Base-by-base conservation (phyloP, 2,888 invertebrate genomes). In the Meandrusa payeni region DNA sequence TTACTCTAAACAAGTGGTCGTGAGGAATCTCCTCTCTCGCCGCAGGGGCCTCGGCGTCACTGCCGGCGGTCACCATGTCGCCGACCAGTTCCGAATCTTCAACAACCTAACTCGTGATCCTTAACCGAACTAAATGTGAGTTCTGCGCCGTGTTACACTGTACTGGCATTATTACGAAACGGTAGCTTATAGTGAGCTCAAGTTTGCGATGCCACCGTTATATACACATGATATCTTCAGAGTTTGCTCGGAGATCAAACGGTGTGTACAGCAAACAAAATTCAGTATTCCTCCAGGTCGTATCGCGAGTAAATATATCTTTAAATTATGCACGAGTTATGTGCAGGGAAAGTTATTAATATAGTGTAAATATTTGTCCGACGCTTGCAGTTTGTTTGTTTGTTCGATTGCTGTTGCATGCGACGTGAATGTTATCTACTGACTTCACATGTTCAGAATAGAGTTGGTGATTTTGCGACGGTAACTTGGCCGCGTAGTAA, bases 1-100 rank as follows among this genome's bases (percentile, higher is more conserved):
- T 86, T 22, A 86, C 83, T 51, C 66, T 80, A 48, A 70, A 87
- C 1, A 86, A 62, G 38, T 86, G 85, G 43, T 79, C 82, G 28
- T 82, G 83, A 0, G 81, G 69, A 0, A 86, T 83, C 50, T 77
- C 83, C 39, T 80, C 83, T 38, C 61, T 63, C 3, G 31, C 48
- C 19, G 52, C 48, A 2, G 61, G 51, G 0, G 63, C 61, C 40
- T 71, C 72, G 0, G 65, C 66, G 22, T 85, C 86, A 23, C 61
- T 65, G 26, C 56, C 54, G 1, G 51, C 55, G 20, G 47, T 50
- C 50, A 70, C 74, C 72, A 76, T 81, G 9, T 58, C 61, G 13
- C 26, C 5, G 2, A 26, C 4, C 9, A 39, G 6, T 40, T 40
- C 32, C 31, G 36, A 19, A 22, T 4, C 19, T 28, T n/a, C 5